Base-by-base conservation (phyloP, 2,888 invertebrate species). In the Adelognathus sp. region DNA sequence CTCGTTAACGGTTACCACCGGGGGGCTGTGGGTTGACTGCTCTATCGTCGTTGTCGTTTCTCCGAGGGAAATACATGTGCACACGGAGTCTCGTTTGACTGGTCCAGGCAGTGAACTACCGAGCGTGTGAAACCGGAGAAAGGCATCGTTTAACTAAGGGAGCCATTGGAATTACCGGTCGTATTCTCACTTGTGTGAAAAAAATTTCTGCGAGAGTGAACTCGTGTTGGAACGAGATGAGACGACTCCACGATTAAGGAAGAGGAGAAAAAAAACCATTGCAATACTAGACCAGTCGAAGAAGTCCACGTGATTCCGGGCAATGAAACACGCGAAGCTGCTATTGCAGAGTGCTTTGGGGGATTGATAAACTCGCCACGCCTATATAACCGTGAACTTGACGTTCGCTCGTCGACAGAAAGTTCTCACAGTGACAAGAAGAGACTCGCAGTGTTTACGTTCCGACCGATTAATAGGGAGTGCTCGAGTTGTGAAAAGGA, bases 371-470 rank as follows among this genome's bases (percentile, higher is more conserved):
- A 18, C 16, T 46, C 21, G 56, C 11, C 54, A 33, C 46, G 75
- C 76, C 82, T 83, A 83, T 83, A 83, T 79, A 83, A 83, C 73
- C 52, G 64, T 52, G 36, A 39, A 11, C 21, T 16, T 18, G 44
- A 27, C 71, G 50, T 39, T 50, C 63, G 36, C 76, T 77, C 73
- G 18, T 24, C 44, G 76, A 81, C 82, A 83, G 71, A 76, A 21
- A 66, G 76, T 73, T 64, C 31, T 52, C 73, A n/a, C 46, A 58
- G 63, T 46, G 58, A 24, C 27, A 24, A 39, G 24, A 31, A 33
- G 71, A 11, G 41, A 21, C 24, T 46, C 54, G 36, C 31, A 52
- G 16, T 33, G 18, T 24, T 5, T 27, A 52, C 33, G 11, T 9
- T 16, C 4, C 1, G 16, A 18, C 6, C 11, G 9, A 24, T 21